Evolutionary conservation across 2,113 vertebrate species (phyloP).

Genomic region (Hoplias malabaricus): DNA sequence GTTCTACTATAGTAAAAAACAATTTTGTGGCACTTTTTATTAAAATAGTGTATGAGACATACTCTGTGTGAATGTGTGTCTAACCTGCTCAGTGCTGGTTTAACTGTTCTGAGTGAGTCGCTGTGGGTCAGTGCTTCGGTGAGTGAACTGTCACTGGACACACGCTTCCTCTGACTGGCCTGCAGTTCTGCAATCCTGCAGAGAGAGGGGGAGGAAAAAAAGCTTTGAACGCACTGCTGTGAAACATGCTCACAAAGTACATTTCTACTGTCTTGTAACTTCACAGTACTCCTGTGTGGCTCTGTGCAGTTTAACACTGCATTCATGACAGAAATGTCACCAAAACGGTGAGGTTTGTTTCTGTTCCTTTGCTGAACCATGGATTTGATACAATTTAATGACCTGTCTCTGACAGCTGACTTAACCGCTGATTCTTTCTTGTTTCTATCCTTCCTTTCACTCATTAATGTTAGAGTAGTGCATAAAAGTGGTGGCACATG

Average conservation of each 20-base stretch:
- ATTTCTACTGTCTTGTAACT: background rate
- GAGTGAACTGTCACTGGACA: slow-evolving; percentile 69
- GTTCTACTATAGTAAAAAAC: no score
- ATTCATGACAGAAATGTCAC: background rate
- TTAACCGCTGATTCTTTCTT: background rate
- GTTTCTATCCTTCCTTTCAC: background rate
- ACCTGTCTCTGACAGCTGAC: background rate
- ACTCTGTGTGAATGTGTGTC: slow-evolving; percentile 33
- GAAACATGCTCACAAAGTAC: slow-evolving; percentile 2
- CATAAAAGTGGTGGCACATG: background rate
- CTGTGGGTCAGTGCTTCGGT: slow-evolving; percentile 57
- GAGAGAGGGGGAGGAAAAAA: background rate
- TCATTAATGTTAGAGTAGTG: background rate
- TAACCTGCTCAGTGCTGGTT: slow-evolving; percentile 69
- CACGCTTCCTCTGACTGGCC: slow-evolving; percentile 59
- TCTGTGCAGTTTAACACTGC: background rate
- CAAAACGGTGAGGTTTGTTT: background rate
- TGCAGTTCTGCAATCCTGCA: slow-evolving; percentile 42
- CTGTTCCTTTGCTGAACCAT: background rate
- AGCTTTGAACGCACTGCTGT: background rate
- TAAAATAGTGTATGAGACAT: background rate
- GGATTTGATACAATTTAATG: background rate
- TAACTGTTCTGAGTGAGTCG: slow-evolving; percentile 56
- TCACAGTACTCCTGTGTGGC: background rate
- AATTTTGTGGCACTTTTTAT: no score